Evolutionary conservation across 2,888 invertebrate genomes (phyloP), one percentile per base, ranked within the genome.

Genomic region (Callimorpha dominula): DNA sequence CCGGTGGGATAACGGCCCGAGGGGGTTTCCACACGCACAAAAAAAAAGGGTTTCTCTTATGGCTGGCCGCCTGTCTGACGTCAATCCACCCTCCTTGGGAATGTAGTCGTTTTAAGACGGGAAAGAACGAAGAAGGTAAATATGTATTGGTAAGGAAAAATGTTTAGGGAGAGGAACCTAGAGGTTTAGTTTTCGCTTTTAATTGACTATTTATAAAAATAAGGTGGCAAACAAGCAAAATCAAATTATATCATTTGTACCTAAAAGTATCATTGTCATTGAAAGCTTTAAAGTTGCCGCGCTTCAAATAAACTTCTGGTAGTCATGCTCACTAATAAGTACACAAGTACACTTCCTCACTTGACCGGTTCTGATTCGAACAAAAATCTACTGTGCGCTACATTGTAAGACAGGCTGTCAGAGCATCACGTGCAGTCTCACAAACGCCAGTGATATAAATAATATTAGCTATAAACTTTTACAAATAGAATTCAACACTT

Each of bases 301-400:
- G n/a, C 54, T 54, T n/a, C n/a, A n/a, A 6, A 54, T 54, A 17
- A n/a, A 54, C n/a, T 9, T n/a, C 8, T 3, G 17, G 54, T 54
- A n/a, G 3, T 54, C 8, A 8, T 54, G n/a, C 9, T n/a, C 9
- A 54, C 54, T 9, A 17, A 54, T 54, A n/a, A 54, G 54, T 54
- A 54, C 54, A 54, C 54, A 54, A 54, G 54, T 54, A 54, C 3
- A 54, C 54, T 6, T 54, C n/a, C 54, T 54, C 54, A 54, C n/a
- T n/a, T 54, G 54, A 54, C 4, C 54, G 54, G 54, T 54, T 54
- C n/a, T n/a, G 54, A n/a, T n/a, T 54, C 54, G n/a, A 54, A 54
- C n/a, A 54, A n/a, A 54, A 54, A 54, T 54, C 54, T n/a, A 54
- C n/a, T n/a, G n/a, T n/a, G 54, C n/a, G 17, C n/a, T 54, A 54